Evolutionary conservation across 2,888 invertebrate species (phyloP), one percentile per base, ranked within the genome.

Genomic region (Tinea trinotella): DNA sequence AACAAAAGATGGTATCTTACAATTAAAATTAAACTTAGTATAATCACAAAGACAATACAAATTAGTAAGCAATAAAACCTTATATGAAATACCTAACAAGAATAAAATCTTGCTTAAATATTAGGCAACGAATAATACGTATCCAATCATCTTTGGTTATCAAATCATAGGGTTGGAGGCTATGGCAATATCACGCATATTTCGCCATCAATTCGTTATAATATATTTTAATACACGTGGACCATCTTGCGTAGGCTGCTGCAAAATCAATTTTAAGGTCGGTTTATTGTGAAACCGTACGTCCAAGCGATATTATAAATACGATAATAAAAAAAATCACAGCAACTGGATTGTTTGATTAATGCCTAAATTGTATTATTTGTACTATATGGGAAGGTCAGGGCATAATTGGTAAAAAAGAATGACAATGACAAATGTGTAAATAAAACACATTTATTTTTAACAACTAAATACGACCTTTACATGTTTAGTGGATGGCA

Each of bases 131-230:
- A 30, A 40, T 40, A 40, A 40, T 40, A 12, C 15, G 12, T 6
- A 40, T 40, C 40, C 13, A 2, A 7, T 4, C n/a, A 3, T 35
- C 10, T 40, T 4, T 40, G n/a, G n/a, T n/a, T n/a, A n/a, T 40
- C 13, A 15, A 40, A 24, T 24, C n/a, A 40, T 15, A 40, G 35
- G 10, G n/a, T 40, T 40, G 13, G 40, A 30, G 30, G 30, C 30
- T 30, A 30, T 30, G 30, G 7, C 30, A 1, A 30, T 7, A 4
- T n/a, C 2, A 40, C 13, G 3, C 13, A n/a, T 40, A 15, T 40
- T 40, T 40, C 40, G 13, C 13, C 40, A 40, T 40, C 40, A 40
- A 40, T 40, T n/a, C n/a, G 40, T 40, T 40, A 12, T 40, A n/a
- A 4, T 13, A 40, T 15, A 40, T 4, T 15, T 15, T 40, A 40